These are phyloP conservation scores for Anas flavirostris DNA, from an alignment of 2,797 vertebrate genomes.

Conservation along the genomic window DNA sequence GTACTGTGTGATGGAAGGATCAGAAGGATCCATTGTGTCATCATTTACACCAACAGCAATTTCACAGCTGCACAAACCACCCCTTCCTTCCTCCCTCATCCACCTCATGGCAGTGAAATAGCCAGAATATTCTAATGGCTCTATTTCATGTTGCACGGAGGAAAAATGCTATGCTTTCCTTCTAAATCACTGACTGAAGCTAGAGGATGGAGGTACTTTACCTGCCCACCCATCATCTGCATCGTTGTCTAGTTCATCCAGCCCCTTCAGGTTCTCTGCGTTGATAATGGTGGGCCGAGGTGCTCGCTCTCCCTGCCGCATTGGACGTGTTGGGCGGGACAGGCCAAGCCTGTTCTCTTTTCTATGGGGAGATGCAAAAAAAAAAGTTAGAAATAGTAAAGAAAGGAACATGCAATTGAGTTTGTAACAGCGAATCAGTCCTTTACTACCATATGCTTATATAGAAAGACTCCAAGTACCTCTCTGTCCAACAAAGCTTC, in stretches of 20 bases:
- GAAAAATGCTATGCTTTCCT: not conserved
- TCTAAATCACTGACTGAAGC: not conserved
- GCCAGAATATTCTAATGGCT: not conserved
- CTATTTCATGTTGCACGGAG: not conserved
- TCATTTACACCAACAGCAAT: constrained; percentile 58
- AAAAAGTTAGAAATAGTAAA: not conserved
- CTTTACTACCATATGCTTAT: rapidly evolving
- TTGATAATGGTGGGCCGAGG: constrained; percentile 94
- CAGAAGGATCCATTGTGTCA: constrained; percentile 71
- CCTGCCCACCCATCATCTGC: constrained; percentile 95
- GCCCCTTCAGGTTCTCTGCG: constrained; percentile 94
- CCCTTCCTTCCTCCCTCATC: not conserved
- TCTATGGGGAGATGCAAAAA: constrained; percentile 45
- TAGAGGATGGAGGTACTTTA: not conserved
- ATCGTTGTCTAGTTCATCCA: constrained; percentile 95
- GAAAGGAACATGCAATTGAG: not conserved
- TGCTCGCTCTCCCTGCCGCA: constrained; percentile 85
- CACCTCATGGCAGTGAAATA: not conserved
- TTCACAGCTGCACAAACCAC: not conserved
- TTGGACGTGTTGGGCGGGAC: constrained; percentile 82
- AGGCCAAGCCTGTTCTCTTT: constrained; percentile 86
- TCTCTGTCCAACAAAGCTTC: not conserved
- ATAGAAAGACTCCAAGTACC: not conserved
- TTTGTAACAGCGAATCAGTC: not conserved
- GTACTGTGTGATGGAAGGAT: constrained; percentile 42